phyloP scores from a whole-genome alignment of 2,113 vertebrate genomes.

The Petroica traversi region DNA sequence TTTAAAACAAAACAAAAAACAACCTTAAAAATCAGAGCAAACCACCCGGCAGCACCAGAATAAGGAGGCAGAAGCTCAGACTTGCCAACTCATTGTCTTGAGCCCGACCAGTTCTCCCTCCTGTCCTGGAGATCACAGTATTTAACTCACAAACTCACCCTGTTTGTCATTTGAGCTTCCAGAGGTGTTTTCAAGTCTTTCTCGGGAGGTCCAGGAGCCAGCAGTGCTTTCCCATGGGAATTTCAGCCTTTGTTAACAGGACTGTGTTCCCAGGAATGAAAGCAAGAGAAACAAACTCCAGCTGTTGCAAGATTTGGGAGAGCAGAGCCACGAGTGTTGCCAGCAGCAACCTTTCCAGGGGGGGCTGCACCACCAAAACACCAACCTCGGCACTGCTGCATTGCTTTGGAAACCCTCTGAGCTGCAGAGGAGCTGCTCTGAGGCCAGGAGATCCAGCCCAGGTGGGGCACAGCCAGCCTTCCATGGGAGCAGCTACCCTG shows the following conservation, averaged over 20 bases:
- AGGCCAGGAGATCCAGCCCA: not conserved
- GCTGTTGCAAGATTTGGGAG: not conserved
- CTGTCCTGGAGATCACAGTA: not conserved
- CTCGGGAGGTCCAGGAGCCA: not conserved
- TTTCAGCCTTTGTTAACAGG: not conserved
- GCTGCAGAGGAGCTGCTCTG: not conserved
- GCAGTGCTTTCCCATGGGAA: not conserved
- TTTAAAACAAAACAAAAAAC: not conserved
- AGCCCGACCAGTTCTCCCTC: not conserved
- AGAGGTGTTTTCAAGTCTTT: not conserved
- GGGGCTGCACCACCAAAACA: not conserved
- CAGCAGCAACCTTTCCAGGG: not conserved
- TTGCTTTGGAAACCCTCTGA: not conserved
- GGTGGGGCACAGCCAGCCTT: not conserved
- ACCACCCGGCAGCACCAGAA: not conserved
- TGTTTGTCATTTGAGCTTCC: not conserved
- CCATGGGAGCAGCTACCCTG: accelerated
- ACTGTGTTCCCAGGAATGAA: not conserved
- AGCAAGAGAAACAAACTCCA: not conserved
- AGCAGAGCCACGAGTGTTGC: not conserved
- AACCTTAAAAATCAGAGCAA: not conserved
- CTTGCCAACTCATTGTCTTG: not conserved
- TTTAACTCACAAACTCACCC: not conserved
- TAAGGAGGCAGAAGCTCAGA: not conserved
- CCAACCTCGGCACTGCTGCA: accelerated